Percentiles rank a stretch among this genome's conserved stretches.
Conservation (phyloP, 2,113 vertebrate species). For the Isichthys henryi region DNA sequence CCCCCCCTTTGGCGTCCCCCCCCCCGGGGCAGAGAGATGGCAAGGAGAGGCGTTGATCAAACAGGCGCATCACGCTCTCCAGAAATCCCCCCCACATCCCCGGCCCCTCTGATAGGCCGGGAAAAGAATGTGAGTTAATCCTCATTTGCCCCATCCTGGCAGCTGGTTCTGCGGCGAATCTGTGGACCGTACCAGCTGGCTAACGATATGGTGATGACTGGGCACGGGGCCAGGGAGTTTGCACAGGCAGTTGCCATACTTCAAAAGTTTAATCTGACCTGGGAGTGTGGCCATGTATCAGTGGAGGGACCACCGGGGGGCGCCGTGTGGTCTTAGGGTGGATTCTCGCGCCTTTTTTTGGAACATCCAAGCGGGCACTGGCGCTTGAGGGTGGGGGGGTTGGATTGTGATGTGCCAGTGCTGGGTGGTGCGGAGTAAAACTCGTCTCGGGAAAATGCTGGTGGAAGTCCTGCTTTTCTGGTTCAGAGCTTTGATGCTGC, state of each 20-base stretch:
- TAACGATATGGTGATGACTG: background rate
- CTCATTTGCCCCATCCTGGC: background rate
- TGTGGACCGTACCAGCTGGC: background rate
- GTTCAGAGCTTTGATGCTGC: background rate
- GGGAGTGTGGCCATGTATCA: background rate
- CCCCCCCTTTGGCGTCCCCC: background rate
- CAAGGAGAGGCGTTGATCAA: background rate
- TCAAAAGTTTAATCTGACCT: constrained; percentile 9
- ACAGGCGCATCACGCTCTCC: background rate
- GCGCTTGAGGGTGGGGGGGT: background rate
- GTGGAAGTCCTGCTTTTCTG: background rate
- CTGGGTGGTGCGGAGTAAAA: background rate
- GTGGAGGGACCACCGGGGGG: background rate
- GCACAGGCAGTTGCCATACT: background rate
- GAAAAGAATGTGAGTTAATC: background rate
- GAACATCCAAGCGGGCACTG: background rate
- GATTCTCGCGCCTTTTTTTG: background rate
- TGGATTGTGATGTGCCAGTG: background rate
- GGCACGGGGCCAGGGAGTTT: background rate
- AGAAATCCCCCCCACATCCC: background rate
- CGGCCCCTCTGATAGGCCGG: background rate
- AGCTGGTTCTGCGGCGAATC: background rate
- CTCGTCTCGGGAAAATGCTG: background rate
- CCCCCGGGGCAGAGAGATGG: background rate
- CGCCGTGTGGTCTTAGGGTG: background rate